These are phyloP conservation scores for Mellilla xanthometata DNA, from an alignment of 2,888 invertebrate genomes.

Conservation along the genomic window DNA sequence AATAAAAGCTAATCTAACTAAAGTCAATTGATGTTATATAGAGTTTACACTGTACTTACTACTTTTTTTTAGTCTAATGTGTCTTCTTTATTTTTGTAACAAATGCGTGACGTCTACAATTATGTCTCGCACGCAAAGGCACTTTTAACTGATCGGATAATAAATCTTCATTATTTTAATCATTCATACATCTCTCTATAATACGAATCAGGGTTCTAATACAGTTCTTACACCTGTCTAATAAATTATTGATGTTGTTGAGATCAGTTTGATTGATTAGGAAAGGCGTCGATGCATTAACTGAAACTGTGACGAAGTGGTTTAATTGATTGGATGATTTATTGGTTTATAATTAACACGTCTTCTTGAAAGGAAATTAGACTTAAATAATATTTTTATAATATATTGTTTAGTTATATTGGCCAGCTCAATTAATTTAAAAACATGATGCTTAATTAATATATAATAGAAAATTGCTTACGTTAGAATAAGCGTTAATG, in stretches of 20 bases:
- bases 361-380: too few relatives aligned
- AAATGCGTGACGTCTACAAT: not conserved
- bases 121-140: not conserved
- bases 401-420: too few relatives aligned
- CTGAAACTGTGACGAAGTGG: conserved; percentile 4
- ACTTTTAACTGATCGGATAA: not conserved
- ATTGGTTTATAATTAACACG: conserved; percentile 17
- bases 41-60: too few relatives aligned
- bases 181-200: conserved; percentile 1
- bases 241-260: conserved; percentile 20
- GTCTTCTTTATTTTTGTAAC: too few relatives aligned
- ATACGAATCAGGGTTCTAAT: conserved; percentile 1
- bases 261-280: conserved; percentile 29
- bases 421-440: too few relatives aligned
- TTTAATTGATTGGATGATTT: conserved; percentile 14
- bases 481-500: too few relatives aligned
- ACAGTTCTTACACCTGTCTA: conserved; percentile 8
- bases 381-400: too few relatives aligned
- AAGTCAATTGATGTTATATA: too few relatives aligned
- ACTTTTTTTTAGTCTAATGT: too few relatives aligned
- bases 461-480: too few relatives aligned
- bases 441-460: too few relatives aligned
- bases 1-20: too few relatives aligned
- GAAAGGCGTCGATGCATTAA: conserved; percentile 34
- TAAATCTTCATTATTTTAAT: conserved; percentile 11